Conservation (phyloP, 2,888 invertebrate genomes). For the Melinaea marsaeus region DNA sequence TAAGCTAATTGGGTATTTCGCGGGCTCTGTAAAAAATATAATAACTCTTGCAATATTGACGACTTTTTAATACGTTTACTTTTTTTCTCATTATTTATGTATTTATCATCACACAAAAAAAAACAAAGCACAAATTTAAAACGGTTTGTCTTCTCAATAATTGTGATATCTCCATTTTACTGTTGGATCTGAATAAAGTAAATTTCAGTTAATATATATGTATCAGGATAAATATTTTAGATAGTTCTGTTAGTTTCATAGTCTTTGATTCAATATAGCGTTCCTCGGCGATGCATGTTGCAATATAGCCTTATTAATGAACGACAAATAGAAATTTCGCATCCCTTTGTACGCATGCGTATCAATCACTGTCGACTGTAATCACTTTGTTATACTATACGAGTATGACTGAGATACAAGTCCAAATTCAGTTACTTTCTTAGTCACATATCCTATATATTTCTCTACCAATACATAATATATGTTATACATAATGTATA, state of each 20-base stretch:
- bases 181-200: too few relatives aligned
- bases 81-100: neutral
- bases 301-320: slow-evolving; percentile 49
- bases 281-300: slow-evolving; percentile 30
- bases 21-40: slow-evolving; percentile 1
- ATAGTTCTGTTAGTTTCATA: slow-evolving; percentile 20
- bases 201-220: neutral
- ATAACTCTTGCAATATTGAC: slow-evolving; percentile 15
- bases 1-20: slow-evolving; percentile 2
- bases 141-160: too few relatives aligned
- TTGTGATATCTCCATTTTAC: too few relatives aligned
- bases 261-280: slow-evolving; percentile 36
- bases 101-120: neutral
- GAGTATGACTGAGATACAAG: neutral
- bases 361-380: slow-evolving; percentile 35
- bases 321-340: slow-evolving; percentile 61
- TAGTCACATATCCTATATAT: too few relatives aligned
- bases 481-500: too few relatives aligned
- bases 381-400: slow-evolving; percentile 17
- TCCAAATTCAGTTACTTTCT: too few relatives aligned
- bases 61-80: slow-evolving; percentile 14
- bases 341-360: slow-evolving; percentile 51
- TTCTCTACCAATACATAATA: too few relatives aligned
- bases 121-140: neutral
- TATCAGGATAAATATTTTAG: neutral